Conservation (phyloP, 2,797 vertebrate species). For the Microchirus variegatus region DNA sequence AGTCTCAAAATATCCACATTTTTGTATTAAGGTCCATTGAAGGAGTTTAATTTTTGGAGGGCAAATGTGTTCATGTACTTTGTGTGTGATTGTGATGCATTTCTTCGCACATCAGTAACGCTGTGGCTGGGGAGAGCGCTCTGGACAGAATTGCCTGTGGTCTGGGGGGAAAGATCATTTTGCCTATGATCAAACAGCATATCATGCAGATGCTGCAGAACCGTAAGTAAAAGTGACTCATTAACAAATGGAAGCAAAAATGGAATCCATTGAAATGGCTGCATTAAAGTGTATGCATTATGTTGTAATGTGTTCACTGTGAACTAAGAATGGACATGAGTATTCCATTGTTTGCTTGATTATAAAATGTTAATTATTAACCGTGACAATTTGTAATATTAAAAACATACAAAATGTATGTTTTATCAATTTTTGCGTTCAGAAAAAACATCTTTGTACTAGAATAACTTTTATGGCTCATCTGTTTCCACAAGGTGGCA, state of each 20-base stretch:
- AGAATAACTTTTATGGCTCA: too few species aligned
- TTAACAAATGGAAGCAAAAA: neutral
- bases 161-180: slow-evolving; percentile 95
- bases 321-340: neutral
- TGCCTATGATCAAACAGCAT: slow-evolving; percentile 98
- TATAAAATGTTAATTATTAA: neutral
- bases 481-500: too few species aligned
- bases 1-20: too few species aligned
- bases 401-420: too few species aligned
- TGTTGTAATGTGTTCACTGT: neutral
- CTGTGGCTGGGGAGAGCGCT: slow-evolving; percentile 96
- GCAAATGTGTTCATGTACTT: neutral
- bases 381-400: too few species aligned
- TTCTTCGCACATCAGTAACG: slow-evolving; percentile 79
- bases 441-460: too few species aligned
- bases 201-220: slow-evolving; percentile 99
- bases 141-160: slow-evolving; percentile 97
- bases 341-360: neutral
- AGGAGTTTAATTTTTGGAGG: too few species aligned
- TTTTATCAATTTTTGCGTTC: too few species aligned
- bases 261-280: too few species aligned
- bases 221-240: slow-evolving; percentile 80
- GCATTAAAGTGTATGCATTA: too few species aligned
- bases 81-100: neutral
- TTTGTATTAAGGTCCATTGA: too few species aligned